phyloP scores from a whole-genome alignment of 1,140 invertebrate genomes.

The Phthorimaea operculella region DNA sequence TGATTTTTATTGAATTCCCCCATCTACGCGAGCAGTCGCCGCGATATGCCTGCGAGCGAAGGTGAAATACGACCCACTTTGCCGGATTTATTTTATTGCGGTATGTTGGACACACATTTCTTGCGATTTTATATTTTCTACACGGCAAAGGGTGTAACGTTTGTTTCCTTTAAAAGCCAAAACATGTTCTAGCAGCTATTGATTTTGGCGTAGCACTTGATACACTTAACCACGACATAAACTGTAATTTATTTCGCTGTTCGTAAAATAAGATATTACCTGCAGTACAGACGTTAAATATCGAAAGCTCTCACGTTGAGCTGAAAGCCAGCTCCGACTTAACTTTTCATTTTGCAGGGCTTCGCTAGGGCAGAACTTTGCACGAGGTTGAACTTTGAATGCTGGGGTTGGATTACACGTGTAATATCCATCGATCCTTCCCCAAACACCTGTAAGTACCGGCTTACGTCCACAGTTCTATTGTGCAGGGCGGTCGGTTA shows the following conservation, averaged over 20 bases:
- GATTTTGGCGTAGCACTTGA: neutral
- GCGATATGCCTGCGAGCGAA: conserved; percentile 44
- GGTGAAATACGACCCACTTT: conserved; percentile 58
- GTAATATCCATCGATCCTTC: neutral
- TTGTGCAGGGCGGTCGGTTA: neutral
- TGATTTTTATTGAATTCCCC: conserved; percentile 64
- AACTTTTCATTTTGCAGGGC: conserved; percentile 22
- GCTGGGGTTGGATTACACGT: conserved; percentile 8
- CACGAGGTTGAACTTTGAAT: conserved; percentile 13
- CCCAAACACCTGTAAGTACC: neutral
- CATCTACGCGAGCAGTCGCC: conserved; percentile 29
- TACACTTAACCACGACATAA: too few relatives aligned
- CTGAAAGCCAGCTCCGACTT: neutral
- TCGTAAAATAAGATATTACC: too few relatives aligned
- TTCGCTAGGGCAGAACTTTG: conserved; percentile 36
- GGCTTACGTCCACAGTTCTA: neutral
- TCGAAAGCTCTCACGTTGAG: neutral
- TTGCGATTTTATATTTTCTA: conserved; percentile 36
- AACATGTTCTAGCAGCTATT: neutral
- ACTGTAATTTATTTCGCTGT: too few relatives aligned
- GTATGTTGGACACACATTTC: conserved; percentile 36
- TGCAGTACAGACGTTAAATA: neutral
- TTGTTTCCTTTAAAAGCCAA: neutral
- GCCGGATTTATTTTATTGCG: conserved; percentile 59
- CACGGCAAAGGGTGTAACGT: conserved; percentile 8